Conservation (phyloP, 2,113 vertebrate genomes). For the Apistogramma diplotaenia region DNA sequence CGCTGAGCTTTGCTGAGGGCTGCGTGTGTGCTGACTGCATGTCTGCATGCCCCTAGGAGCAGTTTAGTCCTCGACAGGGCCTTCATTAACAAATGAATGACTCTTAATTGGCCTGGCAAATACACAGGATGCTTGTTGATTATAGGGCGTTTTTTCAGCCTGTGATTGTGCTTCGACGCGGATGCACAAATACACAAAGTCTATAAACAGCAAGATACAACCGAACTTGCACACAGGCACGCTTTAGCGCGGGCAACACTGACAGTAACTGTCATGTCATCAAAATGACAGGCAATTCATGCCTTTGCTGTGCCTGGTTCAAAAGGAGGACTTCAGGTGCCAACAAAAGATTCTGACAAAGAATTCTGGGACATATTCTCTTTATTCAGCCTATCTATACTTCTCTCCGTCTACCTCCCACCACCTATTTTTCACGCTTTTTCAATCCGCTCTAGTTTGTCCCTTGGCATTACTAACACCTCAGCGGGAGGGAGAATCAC, state of each 20-base stretch:
- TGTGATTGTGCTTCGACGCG: conserved; percentile 39
- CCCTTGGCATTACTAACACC: conserved; percentile 68
- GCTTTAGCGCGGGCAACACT: not conserved
- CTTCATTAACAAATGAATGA: conserved; percentile 80
- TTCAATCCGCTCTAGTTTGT: conserved; percentile 63
- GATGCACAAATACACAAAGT: conserved; percentile 45
- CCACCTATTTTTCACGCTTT: conserved; percentile 59
- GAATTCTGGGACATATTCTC: conserved; percentile 60
- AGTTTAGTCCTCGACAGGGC: conserved; percentile 73
- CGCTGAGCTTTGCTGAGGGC: conserved; percentile 65
- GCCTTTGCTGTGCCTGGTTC: conserved; percentile 46
- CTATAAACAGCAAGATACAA: conserved; percentile 22
- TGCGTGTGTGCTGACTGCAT: conserved; percentile 64
- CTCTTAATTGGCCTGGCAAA: conserved; percentile 78
- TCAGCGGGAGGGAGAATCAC: conserved; percentile 68
- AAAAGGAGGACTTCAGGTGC: conserved; percentile 55
- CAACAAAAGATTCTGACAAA: conserved; percentile 53
- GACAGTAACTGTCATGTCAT: conserved; percentile 59
- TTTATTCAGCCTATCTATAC: conserved; percentile 52
- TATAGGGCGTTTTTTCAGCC: conserved; percentile 57
- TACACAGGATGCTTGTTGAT: conserved; percentile 78
- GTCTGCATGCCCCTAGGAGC: conserved; percentile 73
- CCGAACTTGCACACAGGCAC: conserved; percentile 23
- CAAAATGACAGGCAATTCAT: conserved; percentile 58
- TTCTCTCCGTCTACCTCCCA: conserved; percentile 47